Base-by-base conservation (phyloP, 1,140 invertebrate genomes). In the Trichoplusia ni region DNA sequence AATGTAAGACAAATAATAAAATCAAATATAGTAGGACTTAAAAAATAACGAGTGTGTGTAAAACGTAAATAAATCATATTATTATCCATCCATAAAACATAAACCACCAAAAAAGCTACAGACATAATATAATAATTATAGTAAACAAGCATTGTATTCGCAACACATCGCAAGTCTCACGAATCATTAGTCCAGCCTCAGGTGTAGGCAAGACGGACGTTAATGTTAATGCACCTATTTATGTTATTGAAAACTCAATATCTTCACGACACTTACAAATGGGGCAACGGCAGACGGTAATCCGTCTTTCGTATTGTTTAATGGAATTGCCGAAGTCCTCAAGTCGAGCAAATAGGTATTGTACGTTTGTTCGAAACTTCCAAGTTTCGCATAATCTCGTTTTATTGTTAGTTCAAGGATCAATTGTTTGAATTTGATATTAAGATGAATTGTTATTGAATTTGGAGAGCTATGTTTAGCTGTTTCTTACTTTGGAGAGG, bases 201-300 rank as follows among this genome's bases (percentile, higher is more conserved):
- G 46, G 44, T 49, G 59, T 16, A 19, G 21, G 27, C 19, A 49
- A 27, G 59, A 37, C 40, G 31, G 59, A 31, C 27, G 25, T 16
- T 25, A 37, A 11, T n/a, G 37, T 16, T 61, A 61, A 61, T 49
- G 46, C 44, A 49, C 21, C 44, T 49, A 61, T 61, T 49, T 38
- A 29, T 61, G 31, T 23, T 47, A 49, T 61, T 61, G 44, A 61
- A 61, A 61, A 61, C 44, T 44, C 53, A 58, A 58, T 58, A 58
- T 58, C 53, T 58, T 42, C n/a, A 58, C 7, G 53, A 44, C 53
- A 42, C 11, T 42, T 19, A 44, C 53, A 29, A 58, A 58, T 58
- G 53, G 25, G 11, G 14, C 13, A 58, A n/a, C 9, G 25, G 53
- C 25, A 58, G 53, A n/a, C 25, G 23, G 53, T 42, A 8, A 58